A percentile compares a stretch with the other conserved stretches of the same genome.
These are phyloP conservation scores for Drosophila mimetica DNA, from an alignment of 2,888 invertebrate species.

Conservation along the genomic window DNA sequence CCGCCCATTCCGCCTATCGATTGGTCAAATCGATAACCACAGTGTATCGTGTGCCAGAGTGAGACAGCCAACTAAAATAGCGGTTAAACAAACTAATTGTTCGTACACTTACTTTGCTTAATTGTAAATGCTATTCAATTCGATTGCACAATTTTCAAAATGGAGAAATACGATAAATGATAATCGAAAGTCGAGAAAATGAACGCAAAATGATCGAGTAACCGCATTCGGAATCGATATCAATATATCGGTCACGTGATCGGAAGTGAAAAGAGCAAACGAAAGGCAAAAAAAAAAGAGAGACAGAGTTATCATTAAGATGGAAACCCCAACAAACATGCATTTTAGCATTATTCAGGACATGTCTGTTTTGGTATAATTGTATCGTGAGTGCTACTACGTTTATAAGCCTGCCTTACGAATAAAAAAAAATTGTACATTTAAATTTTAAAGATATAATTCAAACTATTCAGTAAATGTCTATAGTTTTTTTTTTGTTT, in stretches of 20 bases:
- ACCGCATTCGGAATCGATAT: constrained; percentile 24
- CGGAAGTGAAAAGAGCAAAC: constrained; percentile 35
- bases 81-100: constrained; percentile 54
- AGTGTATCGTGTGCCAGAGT: constrained; percentile 24
- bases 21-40: constrained; percentile 17
- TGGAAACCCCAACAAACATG: constrained; percentile 36
- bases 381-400: background rate
- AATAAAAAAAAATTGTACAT: no score
- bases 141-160: constrained; percentile 51
- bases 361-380: constrained; percentile 9
- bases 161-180: constrained; percentile 56
- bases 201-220: constrained; percentile 63
- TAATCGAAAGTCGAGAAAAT: constrained; percentile 54
- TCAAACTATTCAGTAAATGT: no score
- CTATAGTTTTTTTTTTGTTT: no score
- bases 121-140: constrained; percentile 73
- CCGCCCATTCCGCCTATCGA: constrained; percentile 27
- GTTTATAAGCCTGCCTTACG: constrained; percentile 4
- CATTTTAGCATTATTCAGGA: constrained; percentile 10
- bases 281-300: constrained; percentile 39
- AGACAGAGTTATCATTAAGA: constrained; percentile 56
- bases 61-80: constrained; percentile 57
- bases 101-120: constrained; percentile 73
- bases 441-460: no score
- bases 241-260: constrained; percentile 10